phyloP scores from a whole-genome alignment of 2,797 vertebrate species.

The Columba guinea region DNA sequence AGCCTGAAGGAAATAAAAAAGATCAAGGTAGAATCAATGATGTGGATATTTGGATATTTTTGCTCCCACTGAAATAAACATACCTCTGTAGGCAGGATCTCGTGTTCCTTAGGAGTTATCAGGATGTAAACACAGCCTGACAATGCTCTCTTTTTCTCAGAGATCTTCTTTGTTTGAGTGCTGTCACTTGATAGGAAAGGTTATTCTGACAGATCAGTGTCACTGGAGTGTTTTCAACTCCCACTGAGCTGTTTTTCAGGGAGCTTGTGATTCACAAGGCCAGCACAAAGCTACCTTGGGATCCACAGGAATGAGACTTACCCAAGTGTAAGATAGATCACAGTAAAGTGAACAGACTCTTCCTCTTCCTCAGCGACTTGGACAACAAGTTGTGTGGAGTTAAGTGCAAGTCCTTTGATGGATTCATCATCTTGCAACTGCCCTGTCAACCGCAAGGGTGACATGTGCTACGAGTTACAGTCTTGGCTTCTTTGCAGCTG shows the following conservation, averaged over 20 bases:
- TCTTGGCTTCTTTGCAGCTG: conserved; percentile 61
- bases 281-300: not conserved
- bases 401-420: not conserved
- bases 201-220: not conserved
- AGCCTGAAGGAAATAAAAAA: not conserved
- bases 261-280: not conserved
- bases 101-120: not conserved
- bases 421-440: not conserved
- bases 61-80: not conserved
- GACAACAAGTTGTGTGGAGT: not conserved
- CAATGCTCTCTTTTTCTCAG: not conserved
- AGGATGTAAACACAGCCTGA: not conserved
- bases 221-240: not conserved
- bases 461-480: not conserved
- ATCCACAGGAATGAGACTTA: not conserved
- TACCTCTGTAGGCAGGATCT: not conserved
- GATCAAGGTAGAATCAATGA: not conserved
- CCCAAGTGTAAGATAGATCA: not conserved
- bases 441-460: not conserved
- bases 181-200: not conserved
- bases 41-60: not conserved
- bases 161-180: not conserved
- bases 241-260: not conserved
- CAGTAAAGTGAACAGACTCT: not conserved
- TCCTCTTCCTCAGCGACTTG: not conserved